These are phyloP conservation scores for Enoplosus armatus DNA, from an alignment of 2,797 vertebrate genomes.

Conservation along the genomic window DNA sequence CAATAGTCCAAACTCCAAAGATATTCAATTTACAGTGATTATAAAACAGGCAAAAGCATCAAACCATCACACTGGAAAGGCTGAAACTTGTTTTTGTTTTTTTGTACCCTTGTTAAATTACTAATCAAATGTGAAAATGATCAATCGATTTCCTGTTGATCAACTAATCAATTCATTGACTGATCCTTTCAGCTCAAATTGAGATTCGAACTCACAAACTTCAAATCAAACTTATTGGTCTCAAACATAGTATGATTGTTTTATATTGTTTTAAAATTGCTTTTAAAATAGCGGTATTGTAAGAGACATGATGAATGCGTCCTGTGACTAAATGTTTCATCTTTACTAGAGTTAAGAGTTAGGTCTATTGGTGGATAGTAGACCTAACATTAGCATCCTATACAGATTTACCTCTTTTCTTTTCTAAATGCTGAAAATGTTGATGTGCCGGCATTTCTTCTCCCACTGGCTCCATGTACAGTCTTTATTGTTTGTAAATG, in stretches of 20 bases:
- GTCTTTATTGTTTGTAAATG: background rate
- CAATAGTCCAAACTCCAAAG: background rate
- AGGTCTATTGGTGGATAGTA: too few relatives aligned
- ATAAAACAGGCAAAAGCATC: background rate
- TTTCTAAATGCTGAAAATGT: too few relatives aligned
- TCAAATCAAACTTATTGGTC: background rate
- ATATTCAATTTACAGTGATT: too few relatives aligned
- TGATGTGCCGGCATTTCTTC: rapidly evolving
- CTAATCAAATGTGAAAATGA: background rate
- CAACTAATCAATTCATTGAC: rapidly evolving
- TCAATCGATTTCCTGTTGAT: background rate
- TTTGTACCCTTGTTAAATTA: background rate
- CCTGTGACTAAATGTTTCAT: background rate
- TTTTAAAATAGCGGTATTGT: background rate
- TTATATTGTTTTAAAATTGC: too few relatives aligned
- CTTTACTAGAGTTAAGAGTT: too few relatives aligned
- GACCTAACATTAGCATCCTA: too few relatives aligned
- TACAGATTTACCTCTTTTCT: too few relatives aligned
- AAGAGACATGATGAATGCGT: background rate
- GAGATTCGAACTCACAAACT: background rate
- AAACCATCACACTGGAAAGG: background rate
- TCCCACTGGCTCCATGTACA: background rate
- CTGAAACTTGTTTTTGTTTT: too few relatives aligned
- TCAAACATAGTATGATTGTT: background rate
- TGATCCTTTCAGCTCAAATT: background rate